Evolutionary conservation across 2,113 vertebrate genomes (phyloP).

Genomic region (Triplophysa tibetana): DNA sequence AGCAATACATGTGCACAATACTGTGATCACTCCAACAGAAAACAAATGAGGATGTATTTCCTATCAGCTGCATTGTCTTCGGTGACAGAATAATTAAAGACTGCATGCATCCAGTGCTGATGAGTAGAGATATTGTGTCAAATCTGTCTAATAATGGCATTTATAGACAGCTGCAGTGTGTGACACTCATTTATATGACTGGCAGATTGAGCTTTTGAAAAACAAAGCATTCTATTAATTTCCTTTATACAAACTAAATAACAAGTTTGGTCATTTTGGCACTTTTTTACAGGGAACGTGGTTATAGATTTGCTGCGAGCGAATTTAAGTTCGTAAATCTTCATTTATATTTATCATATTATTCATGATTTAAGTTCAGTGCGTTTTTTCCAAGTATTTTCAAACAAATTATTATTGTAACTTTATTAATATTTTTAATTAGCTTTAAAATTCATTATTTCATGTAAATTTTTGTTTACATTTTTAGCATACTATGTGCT

Average conservation of each 20-base stretch:
- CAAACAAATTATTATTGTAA: no score
- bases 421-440: no score
- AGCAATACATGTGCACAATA: not conserved
- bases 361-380: no score
- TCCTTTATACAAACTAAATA: no score
- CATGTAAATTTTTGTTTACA: no score
- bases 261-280: not conserved
- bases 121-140: slow-evolving; percentile 32
- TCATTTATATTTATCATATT: no score
- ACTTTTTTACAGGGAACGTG: not conserved
- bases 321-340: no score
- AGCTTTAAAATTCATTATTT: no score
- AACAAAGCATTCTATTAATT: not conserved
- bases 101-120: slow-evolving; percentile 25
- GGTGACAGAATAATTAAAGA: slow-evolving; percentile 51
- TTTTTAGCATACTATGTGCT: no score
- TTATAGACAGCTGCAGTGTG: slow-evolving; percentile 22
- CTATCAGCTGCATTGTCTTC: slow-evolving; percentile 38
- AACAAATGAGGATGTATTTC: slow-evolving; percentile 33
- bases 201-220: slow-evolving; percentile 27
- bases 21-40: slow-evolving; percentile 21
- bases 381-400: no score
- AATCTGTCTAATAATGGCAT: slow-evolving; percentile 45
- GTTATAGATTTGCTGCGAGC: no score
- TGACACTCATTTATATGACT: slow-evolving; percentile 28